A percentile compares a stretch with the other conserved stretches of the same genome.
These are phyloP conservation scores for Microctenopoma steveboyesi DNA, from an alignment of 2,797 vertebrate species.

Conservation along the genomic window DNA sequence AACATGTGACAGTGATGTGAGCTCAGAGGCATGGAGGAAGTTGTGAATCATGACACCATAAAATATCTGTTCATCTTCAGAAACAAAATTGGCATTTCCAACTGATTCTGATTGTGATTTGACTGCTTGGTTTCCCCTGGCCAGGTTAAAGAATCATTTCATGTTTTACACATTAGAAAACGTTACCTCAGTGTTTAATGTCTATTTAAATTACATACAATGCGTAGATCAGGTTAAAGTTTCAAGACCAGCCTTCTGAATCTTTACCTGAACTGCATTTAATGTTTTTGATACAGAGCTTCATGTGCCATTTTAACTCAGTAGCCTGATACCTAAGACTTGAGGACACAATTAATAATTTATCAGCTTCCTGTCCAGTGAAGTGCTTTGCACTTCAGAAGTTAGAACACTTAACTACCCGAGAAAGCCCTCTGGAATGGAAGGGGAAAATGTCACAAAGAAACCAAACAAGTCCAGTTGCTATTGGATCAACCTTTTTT, in stretches of 20 bases:
- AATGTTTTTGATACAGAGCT: slow-evolving; percentile 25
- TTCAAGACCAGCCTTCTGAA: not conserved
- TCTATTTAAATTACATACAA: not conserved
- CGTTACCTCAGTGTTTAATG: not conserved
- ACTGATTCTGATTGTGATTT: not conserved
- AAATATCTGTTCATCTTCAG: slow-evolving; percentile 4
- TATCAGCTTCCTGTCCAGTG: slow-evolving; percentile 49
- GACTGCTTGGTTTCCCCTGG: not conserved
- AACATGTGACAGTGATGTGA: slow-evolving; percentile 57
- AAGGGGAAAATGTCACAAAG: no score
- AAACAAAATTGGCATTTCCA: not conserved
- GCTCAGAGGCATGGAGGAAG: slow-evolving; percentile 33
- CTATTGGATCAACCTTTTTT: no score
- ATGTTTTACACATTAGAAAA: not conserved
- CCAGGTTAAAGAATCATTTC: not conserved
- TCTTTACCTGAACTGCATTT: slow-evolving; percentile 4
- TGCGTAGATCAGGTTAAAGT: not conserved
- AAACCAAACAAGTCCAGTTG: no score
- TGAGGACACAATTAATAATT: slow-evolving; percentile 64
- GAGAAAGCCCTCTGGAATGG: no score
- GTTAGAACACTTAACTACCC: not conserved
- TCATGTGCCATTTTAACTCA: slow-evolving; percentile 48
- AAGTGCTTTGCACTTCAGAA: slow-evolving; percentile 38
- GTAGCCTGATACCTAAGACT: slow-evolving; percentile 31
- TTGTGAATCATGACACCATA: slow-evolving; percentile 37